phyloP scores from a whole-genome alignment of 2,113 vertebrate genomes.

The Tachysurus vachellii region DNA sequence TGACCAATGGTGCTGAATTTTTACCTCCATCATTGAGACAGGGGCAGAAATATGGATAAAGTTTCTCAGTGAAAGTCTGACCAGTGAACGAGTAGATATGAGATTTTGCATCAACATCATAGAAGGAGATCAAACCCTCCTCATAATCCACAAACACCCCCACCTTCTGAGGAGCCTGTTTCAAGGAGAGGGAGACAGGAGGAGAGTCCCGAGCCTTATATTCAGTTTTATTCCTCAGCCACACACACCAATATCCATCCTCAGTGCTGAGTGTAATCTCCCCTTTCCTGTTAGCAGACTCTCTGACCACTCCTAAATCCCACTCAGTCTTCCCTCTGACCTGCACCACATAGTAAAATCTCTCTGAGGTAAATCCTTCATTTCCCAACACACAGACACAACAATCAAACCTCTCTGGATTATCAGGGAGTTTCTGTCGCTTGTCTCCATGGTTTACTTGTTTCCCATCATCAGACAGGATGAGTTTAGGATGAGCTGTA shows the following conservation, averaged over 20 bases:
- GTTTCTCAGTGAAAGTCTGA: no score
- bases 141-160: no score
- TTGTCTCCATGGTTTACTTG: no score
- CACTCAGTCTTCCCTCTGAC: conserved; percentile 15
- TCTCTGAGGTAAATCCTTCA: conserved; percentile 19
- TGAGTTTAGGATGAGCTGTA: no score
- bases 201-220: not conserved
- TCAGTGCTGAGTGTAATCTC: conserved; percentile 7
- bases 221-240: not conserved
- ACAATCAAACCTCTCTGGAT: no score
- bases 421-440: no score
- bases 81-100: no score
- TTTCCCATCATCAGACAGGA: no score
- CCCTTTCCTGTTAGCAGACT: conserved; percentile 28
- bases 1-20: not conserved
- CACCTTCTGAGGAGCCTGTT: not conserved
- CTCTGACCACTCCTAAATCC: conserved; percentile 21
- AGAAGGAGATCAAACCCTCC: no score
- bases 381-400: conserved; percentile 12
- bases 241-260: conserved; percentile 11
- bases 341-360: conserved; percentile 34
- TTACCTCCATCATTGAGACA: no score
- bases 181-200: not conserved
- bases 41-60: no score
- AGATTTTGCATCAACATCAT: no score